Percentiles rank a stretch among this genome's conserved stretches.
These are phyloP conservation scores for Heterochromis multidens DNA, from an alignment of 2,113 vertebrate species.

Conservation along the genomic window DNA sequence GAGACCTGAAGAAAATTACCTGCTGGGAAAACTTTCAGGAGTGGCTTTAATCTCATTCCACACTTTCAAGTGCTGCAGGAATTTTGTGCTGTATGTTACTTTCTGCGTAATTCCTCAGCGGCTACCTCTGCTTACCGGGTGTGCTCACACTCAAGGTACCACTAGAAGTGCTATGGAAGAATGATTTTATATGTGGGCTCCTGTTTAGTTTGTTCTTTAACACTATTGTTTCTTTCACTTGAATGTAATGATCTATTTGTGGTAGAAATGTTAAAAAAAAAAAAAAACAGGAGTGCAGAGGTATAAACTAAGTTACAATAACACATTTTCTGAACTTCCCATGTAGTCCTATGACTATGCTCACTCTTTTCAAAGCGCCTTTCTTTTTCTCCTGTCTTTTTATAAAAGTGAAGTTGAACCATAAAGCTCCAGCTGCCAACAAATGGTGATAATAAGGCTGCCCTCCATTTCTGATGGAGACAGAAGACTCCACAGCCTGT, in stretches of 20 bases:
- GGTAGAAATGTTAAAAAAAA: neutral
- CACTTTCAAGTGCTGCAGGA: neutral
- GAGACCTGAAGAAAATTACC: neutral
- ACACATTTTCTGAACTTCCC: too few relatives aligned
- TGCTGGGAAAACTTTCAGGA: neutral
- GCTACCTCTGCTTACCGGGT: neutral
- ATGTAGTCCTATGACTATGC: too few relatives aligned
- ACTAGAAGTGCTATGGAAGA: neutral
- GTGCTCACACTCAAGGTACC: accelerated
- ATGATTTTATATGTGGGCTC: neutral
- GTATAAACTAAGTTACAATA: too few relatives aligned
- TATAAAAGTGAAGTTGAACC: too few relatives aligned
- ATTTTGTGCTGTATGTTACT: neutral
- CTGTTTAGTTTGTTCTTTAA: neutral
- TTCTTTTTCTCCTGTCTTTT: too few relatives aligned
- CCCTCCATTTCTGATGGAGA: too few relatives aligned
- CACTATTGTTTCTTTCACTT: neutral
- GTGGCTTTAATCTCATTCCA: neutral
- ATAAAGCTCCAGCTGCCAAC: too few relatives aligned
- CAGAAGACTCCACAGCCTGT: accelerated
- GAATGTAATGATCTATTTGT: accelerated
- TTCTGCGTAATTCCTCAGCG: neutral
- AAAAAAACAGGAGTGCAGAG: too few relatives aligned
- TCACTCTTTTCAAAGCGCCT: too few relatives aligned
- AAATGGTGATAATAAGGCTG: too few relatives aligned